phyloP scores from a whole-genome alignment of 2,113 vertebrate species.

The Heterochromis multidens region DNA sequence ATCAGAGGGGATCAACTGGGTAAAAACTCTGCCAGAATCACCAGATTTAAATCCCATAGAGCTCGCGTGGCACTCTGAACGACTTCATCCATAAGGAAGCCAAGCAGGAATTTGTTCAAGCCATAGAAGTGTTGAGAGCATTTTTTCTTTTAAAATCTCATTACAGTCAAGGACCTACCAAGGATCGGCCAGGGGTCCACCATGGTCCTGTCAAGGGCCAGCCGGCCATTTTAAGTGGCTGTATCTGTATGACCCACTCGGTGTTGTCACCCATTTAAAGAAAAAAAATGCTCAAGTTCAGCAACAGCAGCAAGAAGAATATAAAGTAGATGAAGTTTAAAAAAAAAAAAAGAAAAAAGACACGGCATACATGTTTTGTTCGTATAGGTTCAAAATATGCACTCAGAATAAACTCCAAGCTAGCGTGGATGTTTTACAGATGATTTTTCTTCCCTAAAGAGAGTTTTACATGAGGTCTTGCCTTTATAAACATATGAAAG shows the following conservation, averaged over 20 bases:
- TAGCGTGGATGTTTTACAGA: not conserved
- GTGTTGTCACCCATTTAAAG: not conserved
- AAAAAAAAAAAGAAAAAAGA: not conserved
- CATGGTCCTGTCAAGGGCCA: too few relatives aligned
- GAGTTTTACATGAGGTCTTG: too few relatives aligned
- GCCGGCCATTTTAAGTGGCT: not conserved
- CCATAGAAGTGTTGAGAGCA: not conserved
- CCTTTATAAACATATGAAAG: too few relatives aligned
- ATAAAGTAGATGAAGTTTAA: rapidly evolving
- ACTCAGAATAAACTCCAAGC: not conserved
- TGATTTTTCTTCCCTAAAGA: too few relatives aligned
- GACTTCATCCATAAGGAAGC: not conserved
- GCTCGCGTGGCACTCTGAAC: not conserved
- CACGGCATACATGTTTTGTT: not conserved
- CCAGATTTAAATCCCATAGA: not conserved
- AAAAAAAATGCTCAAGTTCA: not conserved
- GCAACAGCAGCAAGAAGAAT: not conserved
- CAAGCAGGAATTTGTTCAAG: not conserved
- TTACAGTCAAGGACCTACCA: not conserved
- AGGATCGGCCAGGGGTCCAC: too few relatives aligned
- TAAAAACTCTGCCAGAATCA: not conserved
- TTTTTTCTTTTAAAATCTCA: not conserved
- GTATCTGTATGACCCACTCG: not conserved
- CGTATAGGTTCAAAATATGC: not conserved
- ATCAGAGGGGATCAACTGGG: not conserved